These are phyloP conservation scores for Potamilus streckersoni DNA, from an alignment of 1,140 invertebrate species.

Conservation along the genomic window DNA sequence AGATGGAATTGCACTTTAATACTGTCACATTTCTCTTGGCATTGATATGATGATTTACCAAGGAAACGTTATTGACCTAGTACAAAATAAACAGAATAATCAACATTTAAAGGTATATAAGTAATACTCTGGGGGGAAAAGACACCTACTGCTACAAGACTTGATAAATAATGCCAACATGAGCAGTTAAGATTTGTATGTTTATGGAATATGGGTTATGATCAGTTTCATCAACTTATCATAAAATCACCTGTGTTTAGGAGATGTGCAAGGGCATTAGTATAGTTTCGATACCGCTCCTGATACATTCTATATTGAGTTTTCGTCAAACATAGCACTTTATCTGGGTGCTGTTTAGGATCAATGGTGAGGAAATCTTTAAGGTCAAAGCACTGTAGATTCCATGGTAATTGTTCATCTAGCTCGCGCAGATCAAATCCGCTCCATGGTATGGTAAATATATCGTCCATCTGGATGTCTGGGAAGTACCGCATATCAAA, in stretches of 20 bases:
- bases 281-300: conserved; percentile 46
- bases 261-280: conserved; percentile 47
- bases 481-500: conserved; percentile 55
- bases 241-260: conserved; percentile 54
- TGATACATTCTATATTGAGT: conserved; percentile 43
- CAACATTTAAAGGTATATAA: too few species aligned
- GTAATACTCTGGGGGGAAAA: too few species aligned
- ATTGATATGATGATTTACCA: too few species aligned
- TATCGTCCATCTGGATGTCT: conserved; percentile 36
- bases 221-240: too few species aligned
- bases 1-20: too few species aligned
- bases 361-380: conserved; percentile 39
- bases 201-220: too few species aligned
- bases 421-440: conserved; percentile 49
- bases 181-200: too few species aligned
- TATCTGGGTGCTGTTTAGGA: conserved; percentile 39
- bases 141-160: too few species aligned
- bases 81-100: too few species aligned
- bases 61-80: too few species aligned
- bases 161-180: too few species aligned
- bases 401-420: conserved; percentile 42
- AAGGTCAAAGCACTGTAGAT: conserved; percentile 43
- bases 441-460: conserved; percentile 7
- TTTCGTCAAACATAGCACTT: conserved; percentile 35
- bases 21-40: too few species aligned